phyloP scores from a whole-genome alignment of 2,113 vertebrate species.

The Pollachius pollachius region DNA sequence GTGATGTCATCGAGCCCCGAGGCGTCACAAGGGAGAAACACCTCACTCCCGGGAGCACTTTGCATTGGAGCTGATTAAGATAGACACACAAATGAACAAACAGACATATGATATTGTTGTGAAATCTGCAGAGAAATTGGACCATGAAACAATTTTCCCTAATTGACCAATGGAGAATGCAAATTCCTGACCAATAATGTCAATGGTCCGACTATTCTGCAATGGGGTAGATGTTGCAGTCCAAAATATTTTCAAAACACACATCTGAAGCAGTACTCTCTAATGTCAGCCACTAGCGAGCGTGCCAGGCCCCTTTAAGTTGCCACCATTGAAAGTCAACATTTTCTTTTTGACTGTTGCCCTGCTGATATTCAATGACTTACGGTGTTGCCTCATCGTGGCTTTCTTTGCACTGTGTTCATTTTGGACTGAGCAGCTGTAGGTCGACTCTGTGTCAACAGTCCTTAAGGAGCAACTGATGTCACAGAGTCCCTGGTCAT shows the following conservation, averaged over 20 bases:
- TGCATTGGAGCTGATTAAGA: too few species aligned
- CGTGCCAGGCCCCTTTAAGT: too few species aligned
- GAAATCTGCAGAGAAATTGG: not conserved
- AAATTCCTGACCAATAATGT: not conserved
- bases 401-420: not conserved
- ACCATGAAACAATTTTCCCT: not conserved
- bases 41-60: too few species aligned
- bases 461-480: conserved; percentile 30
- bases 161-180: not conserved
- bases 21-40: too few species aligned
- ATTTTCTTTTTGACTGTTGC: not conserved
- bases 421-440: not conserved
- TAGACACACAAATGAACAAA: too few species aligned
- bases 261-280: too few species aligned
- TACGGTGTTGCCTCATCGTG: conserved; percentile 18
- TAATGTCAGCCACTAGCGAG: too few species aligned
- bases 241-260: not conserved
- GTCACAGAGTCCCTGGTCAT: conserved; percentile 36
- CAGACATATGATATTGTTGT: not conserved
- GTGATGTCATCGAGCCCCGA: too few species aligned
- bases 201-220: not conserved
- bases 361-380: conserved; percentile 1
- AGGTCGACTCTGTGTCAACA: not conserved
- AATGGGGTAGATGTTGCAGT: too few species aligned
- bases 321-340: not conserved